Evolutionary conservation across 1,140 invertebrate genomes (phyloP).

Genomic region (Hycleus phaleratus): DNA sequence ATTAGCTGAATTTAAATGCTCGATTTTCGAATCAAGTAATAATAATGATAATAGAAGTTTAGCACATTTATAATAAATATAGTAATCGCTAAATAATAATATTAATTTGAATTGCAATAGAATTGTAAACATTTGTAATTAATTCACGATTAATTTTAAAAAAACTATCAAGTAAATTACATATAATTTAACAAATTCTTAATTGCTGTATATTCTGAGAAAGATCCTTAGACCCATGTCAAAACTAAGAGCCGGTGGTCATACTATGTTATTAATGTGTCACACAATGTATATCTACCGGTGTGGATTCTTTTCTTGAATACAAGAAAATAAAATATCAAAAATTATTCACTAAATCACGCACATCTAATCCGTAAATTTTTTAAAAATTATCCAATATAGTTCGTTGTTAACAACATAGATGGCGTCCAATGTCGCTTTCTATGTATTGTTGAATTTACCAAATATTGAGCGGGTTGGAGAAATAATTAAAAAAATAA

Average conservation of each 20-base stretch:
- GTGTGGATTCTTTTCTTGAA: no score
- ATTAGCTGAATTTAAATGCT: no score
- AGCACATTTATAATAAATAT: constrained; percentile 5
- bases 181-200: constrained; percentile 34
- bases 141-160: constrained; percentile 30
- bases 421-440: no score
- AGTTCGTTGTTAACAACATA: no score
- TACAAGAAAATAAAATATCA: no score
- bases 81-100: constrained; percentile 9
- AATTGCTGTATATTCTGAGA: constrained; percentile 31
- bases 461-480: no score
- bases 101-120: constrained; percentile 5
- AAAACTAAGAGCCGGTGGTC: constrained; percentile 25
- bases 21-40: no score
- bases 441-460: no score
- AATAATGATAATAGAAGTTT: neutral
- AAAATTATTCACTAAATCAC: no score
- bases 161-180: constrained; percentile 23
- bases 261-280: constrained; percentile 31
- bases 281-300: constrained; percentile 16
- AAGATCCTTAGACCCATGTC: constrained; percentile 30
- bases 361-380: no score
- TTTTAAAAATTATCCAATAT: no score
- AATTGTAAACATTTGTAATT: constrained; percentile 20
- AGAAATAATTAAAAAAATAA: neutral